phyloP scores from a whole-genome alignment of 2,888 invertebrate species.

The Bembecia ichneumoniformis region DNA sequence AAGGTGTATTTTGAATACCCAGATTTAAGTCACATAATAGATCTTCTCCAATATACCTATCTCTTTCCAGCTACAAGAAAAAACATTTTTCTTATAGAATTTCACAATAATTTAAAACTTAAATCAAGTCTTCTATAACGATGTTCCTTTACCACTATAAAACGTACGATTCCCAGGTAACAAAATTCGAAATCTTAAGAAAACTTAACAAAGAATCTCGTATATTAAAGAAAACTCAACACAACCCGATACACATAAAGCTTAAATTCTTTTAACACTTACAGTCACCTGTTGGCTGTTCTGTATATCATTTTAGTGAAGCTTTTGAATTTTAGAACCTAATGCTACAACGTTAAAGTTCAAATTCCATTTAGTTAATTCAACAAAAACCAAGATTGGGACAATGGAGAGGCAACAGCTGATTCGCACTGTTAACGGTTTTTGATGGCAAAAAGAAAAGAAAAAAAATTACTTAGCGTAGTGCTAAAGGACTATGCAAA shows the following conservation, averaged over 20 bases:
- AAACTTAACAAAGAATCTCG: conserved; percentile 23
- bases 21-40: no score
- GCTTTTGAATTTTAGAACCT: neutral
- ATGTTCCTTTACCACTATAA: conserved; percentile 11
- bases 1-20: no score
- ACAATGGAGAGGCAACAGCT: conserved; percentile 36
- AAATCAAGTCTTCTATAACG: no score
- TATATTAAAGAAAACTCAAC: conserved; percentile 1
- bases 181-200: conserved; percentile 65
- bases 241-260: neutral
- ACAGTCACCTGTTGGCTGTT: neutral
- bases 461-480: no score
- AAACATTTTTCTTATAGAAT: no score
- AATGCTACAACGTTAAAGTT: neutral
- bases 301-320: neutral
- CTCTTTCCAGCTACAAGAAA: no score
- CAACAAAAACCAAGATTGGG: neutral
- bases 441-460: conserved; percentile 15
- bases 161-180: conserved; percentile 52
- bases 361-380: conserved; percentile 1
- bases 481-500: no score
- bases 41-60: no score
- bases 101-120: no score
- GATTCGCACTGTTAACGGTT: conserved; percentile 57
- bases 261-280: neutral